phyloP scores from a whole-genome alignment of 2,888 invertebrate genomes.

The Sipha maydis region DNA sequence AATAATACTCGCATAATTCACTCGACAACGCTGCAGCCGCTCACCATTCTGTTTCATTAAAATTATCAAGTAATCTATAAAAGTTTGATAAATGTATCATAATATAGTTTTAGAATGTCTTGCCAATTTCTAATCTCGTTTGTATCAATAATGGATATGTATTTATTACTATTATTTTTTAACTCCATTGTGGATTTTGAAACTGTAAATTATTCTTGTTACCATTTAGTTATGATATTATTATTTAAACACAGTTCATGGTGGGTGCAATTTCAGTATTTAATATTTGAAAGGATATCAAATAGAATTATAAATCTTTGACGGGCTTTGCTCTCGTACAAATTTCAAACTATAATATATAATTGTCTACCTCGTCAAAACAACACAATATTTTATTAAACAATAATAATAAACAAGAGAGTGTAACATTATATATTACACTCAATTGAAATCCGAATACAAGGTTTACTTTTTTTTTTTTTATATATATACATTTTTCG shows the following conservation, averaged over 20 bases:
- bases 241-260: neutral
- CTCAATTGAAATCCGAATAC: too few relatives aligned
- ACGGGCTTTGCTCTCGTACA: neutral
- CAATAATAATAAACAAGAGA: too few relatives aligned
- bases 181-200: too few relatives aligned
- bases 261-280: neutral
- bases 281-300: neutral
- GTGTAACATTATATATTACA: too few relatives aligned
- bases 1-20: too few relatives aligned
- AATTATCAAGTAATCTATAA: neutral
- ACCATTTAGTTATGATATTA: neutral
- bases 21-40: neutral
- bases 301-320: too few relatives aligned
- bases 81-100: neutral
- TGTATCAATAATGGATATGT: neutral
- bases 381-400: neutral
- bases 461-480: too few relatives aligned
- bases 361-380: neutral
- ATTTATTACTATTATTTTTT: too few relatives aligned
- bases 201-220: neutral
- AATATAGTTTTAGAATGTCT: neutral
- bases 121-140: neutral
- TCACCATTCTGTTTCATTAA: neutral
- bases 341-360: neutral
- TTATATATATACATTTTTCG: too few relatives aligned